Percentiles rank a stretch among this genome's conserved stretches.
Conservation (phyloP, 37 sponge, comb jelly and placozoan genomes). For the Beroe ovata region DNA sequence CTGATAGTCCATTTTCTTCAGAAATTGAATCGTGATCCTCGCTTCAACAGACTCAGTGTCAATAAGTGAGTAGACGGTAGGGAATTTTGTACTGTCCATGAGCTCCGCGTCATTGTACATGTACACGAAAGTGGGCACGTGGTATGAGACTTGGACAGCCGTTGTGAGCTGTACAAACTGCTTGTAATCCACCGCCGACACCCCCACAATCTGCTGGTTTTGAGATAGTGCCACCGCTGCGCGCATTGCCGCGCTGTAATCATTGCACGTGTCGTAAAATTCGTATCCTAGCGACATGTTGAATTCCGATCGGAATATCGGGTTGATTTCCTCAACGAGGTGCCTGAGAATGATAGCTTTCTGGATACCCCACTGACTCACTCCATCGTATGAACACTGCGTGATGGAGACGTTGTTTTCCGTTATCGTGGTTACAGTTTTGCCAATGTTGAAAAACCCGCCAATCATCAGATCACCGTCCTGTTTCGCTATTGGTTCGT, state of each 20-base stretch:
- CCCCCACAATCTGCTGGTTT: background rate
- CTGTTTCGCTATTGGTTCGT: background rate
- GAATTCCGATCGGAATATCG: background rate
- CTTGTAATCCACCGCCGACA: background rate
- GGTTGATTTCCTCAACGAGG: background rate
- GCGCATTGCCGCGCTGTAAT: background rate
- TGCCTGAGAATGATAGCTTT: background rate
- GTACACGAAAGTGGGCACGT: conserved; percentile 50
- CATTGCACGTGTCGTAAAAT: conserved; percentile 41
- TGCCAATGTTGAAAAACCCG: background rate
- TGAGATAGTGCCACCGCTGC: background rate
- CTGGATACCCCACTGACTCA: background rate
- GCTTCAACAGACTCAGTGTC: conserved; percentile 33
- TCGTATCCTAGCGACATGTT: conserved; percentile 53
- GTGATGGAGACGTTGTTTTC: background rate
- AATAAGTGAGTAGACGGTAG: conserved; percentile 33
- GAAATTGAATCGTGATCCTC: conserved; percentile 7
- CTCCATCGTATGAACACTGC: background rate
- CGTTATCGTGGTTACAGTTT: background rate
- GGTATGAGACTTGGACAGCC: background rate
- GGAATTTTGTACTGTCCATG: background rate
- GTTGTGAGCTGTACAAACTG: background rate
- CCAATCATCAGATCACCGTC: conserved; percentile 8
- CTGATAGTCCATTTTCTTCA: background rate
- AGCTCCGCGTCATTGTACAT: conserved; percentile 12